A percentile compares a stretch with the other conserved stretches of the same genome.
Conservation (phyloP, 1,140 invertebrate species). For the Propsilocerus akamusi region DNA sequence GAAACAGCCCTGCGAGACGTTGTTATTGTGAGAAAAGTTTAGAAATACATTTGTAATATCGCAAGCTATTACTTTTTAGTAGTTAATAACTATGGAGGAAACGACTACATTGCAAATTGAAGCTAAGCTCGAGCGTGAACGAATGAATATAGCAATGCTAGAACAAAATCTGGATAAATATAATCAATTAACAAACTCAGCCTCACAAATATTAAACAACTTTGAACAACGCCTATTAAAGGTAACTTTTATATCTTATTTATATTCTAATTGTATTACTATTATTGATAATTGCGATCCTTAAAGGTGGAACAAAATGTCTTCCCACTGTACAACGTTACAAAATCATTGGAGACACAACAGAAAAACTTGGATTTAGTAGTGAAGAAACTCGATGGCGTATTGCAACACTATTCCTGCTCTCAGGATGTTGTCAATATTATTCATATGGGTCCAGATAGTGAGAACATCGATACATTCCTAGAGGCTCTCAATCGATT, state of each 20-base stretch:
- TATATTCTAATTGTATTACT: no score
- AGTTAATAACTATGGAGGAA: neutral
- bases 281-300: no score
- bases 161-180: neutral
- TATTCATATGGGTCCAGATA: conserved; percentile 22
- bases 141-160: neutral
- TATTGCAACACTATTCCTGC: conserved; percentile 21
- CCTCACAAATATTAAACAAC: neutral
- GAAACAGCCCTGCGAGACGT: no score
- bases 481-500: conserved; percentile 69
- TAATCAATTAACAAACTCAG: neutral
- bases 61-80: neutral
- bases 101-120: neutral
- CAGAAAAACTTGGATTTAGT: conserved; percentile 19
- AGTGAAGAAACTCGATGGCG: conserved; percentile 18
- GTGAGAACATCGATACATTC: conserved; percentile 30
- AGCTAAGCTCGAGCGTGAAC: neutral
- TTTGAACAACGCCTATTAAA: neutral
- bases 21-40: no score
- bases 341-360: neutral
- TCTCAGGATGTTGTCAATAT: conserved; percentile 22
- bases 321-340: neutral
- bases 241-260: no score
- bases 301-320: conserved; percentile 4
- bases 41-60: no score